phyloP scores from a whole-genome alignment of 2,797 vertebrate species.

The Crocidura indochinensis region DNA sequence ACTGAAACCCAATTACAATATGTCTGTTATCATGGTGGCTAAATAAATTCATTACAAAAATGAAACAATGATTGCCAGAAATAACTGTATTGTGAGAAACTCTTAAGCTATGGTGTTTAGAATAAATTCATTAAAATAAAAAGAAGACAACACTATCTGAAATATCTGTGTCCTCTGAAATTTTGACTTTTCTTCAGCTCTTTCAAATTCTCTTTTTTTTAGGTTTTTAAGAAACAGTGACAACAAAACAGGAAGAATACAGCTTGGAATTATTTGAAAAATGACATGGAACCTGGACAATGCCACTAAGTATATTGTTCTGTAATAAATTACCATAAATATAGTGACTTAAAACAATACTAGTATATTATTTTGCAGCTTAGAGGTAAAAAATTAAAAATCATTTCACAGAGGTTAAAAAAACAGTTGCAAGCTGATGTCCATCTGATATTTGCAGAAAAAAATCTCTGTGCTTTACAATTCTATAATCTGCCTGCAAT shows the following conservation, averaged over 20 bases:
- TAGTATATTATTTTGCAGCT: background rate
- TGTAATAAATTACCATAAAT: background rate
- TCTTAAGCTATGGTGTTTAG: no score
- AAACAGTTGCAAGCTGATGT: background rate
- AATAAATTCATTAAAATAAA: no score
- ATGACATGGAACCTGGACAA: background rate
- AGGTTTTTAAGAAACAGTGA: slow-evolving; percentile 10
- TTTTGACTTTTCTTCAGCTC: background rate
- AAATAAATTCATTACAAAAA: no score
- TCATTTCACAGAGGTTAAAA: background rate
- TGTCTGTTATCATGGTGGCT: no score
- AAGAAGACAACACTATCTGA: no score
- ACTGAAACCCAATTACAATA: no score
- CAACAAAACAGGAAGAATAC: background rate
- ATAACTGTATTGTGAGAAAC: no score
- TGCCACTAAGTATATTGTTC: background rate
- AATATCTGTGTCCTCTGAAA: background rate
- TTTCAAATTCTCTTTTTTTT: slow-evolving; percentile 43
- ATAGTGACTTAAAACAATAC: background rate
- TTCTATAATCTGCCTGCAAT: background rate
- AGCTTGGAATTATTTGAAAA: background rate
- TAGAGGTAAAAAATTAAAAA: background rate
- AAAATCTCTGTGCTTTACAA: background rate
- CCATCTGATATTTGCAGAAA: background rate
- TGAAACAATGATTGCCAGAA: no score